phyloP scores from a whole-genome alignment of 2,113 vertebrate species.

The Eulemur macaco region DNA sequence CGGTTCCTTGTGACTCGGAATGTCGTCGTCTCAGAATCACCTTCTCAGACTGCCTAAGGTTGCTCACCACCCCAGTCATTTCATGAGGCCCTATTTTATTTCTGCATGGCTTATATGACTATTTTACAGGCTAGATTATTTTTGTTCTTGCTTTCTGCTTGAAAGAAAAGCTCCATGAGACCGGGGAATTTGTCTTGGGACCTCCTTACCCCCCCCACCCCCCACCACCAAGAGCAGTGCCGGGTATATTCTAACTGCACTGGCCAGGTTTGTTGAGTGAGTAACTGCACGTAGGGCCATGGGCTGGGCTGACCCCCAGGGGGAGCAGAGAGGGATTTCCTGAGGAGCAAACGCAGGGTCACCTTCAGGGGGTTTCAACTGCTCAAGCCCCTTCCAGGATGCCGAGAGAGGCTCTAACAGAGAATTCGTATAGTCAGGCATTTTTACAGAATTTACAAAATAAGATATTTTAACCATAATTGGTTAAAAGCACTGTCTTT shows the following conservation, averaged over 20 bases:
- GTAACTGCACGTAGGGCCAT: no score
- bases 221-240: neutral
- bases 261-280: neutral
- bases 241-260: neutral
- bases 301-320: accelerated
- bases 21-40: neutral
- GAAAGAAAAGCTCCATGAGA: neutral
- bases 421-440: neutral
- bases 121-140: neutral
- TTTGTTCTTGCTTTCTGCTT: neutral
- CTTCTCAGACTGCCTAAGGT: neutral
- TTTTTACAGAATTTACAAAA: neutral
- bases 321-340: no score
- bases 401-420: neutral
- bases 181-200: neutral
- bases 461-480: neutral
- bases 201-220: accelerated
- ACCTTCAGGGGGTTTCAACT: neutral
- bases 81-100: neutral
- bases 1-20: neutral
- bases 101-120: no score
- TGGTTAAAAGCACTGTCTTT: neutral
- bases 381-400: neutral
- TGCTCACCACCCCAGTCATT: neutral
- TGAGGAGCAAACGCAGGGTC: neutral